These are phyloP conservation scores for Philaenus spumarius DNA, from an alignment of 1,140 invertebrate species.

Conservation along the genomic window DNA sequence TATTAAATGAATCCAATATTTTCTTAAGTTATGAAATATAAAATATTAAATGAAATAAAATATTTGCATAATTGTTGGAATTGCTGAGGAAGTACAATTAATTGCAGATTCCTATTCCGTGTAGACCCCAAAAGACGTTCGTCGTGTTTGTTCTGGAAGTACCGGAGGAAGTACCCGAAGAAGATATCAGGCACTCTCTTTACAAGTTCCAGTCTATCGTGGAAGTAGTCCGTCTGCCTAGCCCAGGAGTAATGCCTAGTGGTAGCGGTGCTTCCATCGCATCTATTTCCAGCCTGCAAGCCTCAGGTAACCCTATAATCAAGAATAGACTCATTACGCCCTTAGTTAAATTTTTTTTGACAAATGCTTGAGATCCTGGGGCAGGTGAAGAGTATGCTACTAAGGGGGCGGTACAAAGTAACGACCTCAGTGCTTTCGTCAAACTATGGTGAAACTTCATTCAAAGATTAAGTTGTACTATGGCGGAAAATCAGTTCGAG, in stretches of 20 bases:
- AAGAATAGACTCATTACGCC: no score
- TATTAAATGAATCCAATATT: no score
- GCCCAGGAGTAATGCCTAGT: constrained; percentile 4
- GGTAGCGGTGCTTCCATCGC: constrained; percentile 1
- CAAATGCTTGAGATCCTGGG: no score
- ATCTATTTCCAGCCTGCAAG: not conserved
- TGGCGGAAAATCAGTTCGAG: no score
- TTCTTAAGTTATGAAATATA: no score
- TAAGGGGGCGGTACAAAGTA: no score
- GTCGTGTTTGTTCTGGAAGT: constrained; percentile 72
- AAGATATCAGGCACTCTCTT: constrained; percentile 70
- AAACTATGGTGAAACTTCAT: no score
- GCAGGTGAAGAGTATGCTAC: no score
- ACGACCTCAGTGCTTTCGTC: no score
- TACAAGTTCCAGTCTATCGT: constrained; percentile 74
- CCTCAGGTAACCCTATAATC: no score
- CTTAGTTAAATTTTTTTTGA: no score
- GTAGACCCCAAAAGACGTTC: constrained; percentile 73
- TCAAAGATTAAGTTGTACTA: no score
- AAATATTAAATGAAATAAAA: not conserved
- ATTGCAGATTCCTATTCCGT: constrained; percentile 67
- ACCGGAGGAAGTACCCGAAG: constrained; percentile 71
- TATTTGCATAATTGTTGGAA: not conserved
- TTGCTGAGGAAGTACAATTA: not conserved
- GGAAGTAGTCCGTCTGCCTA: constrained; percentile 54